Conservation (phyloP, 2,113 vertebrate species). For the Amia ocellicauda region DNA sequence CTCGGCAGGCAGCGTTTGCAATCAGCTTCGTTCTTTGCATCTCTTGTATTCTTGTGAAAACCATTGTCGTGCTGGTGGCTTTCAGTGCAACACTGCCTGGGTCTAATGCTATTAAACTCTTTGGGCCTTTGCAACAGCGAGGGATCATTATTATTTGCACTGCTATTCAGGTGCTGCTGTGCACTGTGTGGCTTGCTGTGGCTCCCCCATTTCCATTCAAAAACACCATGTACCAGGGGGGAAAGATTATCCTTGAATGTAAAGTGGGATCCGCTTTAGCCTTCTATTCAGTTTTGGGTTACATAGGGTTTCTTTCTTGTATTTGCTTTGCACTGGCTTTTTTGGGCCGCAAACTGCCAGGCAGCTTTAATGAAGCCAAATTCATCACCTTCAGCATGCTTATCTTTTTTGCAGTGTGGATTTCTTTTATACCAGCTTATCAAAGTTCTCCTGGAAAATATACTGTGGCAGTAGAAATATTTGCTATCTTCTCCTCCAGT, state of each 20-base stretch:
- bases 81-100: conserved; percentile 47
- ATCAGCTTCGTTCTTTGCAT: conserved; percentile 68
- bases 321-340: conserved; percentile 63
- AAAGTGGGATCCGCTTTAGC: conserved; percentile 57
- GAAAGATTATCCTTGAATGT: conserved; percentile 65
- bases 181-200: conserved; percentile 46
- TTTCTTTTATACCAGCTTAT: conserved; percentile 67
- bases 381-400: conserved; percentile 70
- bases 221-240: conserved; percentile 54
- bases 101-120: conserved; percentile 40
- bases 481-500: conserved; percentile 65
- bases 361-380: conserved; percentile 57
- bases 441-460: conserved; percentile 65
- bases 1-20: conserved; percentile 60
- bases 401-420: conserved; percentile 68
- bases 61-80: conserved; percentile 63
- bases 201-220: conserved; percentile 56
- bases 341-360: conserved; percentile 61
- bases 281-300: conserved; percentile 64
- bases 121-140: conserved; percentile 58
- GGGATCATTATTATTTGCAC: conserved; percentile 54
- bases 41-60: conserved; percentile 67
- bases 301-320: conserved; percentile 61
- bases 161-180: conserved; percentile 56
- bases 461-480: conserved; percentile 66